A percentile compares a stretch with the other conserved stretches of the same genome.
phyloP scores from a whole-genome alignment of 2,113 vertebrate genomes.

The Gopherus flavomarginatus region DNA sequence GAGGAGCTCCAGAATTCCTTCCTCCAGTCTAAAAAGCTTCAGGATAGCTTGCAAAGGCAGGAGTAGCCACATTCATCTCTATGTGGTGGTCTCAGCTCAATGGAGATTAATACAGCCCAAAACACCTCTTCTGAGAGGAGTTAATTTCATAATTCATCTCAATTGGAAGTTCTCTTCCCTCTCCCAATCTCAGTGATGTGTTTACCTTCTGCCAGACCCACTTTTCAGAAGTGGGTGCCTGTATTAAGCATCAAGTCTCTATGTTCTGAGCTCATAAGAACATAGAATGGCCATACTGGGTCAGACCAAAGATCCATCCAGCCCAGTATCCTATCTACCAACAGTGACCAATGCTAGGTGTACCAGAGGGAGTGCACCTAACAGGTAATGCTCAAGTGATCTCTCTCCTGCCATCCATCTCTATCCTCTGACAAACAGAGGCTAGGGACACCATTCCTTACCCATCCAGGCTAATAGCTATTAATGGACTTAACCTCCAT shows the following conservation, averaged over 20 bases:
- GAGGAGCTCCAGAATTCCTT: not conserved
- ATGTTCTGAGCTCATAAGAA: not conserved
- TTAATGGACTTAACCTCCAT: too few relatives aligned
- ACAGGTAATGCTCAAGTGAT: too few relatives aligned
- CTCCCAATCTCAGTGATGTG: accelerated
- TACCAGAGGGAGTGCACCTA: too few relatives aligned
- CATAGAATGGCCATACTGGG: too few relatives aligned
- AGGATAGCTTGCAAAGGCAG: not conserved
- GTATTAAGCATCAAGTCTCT: not conserved
- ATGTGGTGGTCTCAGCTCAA: not conserved
- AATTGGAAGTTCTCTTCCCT: not conserved
- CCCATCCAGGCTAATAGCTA: too few relatives aligned
- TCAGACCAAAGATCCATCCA: too few relatives aligned
- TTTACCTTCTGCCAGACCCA: not conserved
- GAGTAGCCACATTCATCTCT: not conserved
- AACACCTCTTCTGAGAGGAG: not conserved
- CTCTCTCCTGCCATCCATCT: too few relatives aligned
- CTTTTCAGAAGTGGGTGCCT: not conserved
- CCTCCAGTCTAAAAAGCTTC: not conserved
- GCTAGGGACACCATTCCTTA: too few relatives aligned
- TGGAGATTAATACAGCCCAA: not conserved
- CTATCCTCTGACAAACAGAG: too few relatives aligned
- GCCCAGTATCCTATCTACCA: too few relatives aligned
- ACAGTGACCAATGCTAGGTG: too few relatives aligned
- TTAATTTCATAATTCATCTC: not conserved